A percentile compares a stretch with the other conserved stretches of the same genome.
phyloP scores from a whole-genome alignment of 2,797 vertebrate species.

The Sternarchorhynchus goeldii region DNA sequence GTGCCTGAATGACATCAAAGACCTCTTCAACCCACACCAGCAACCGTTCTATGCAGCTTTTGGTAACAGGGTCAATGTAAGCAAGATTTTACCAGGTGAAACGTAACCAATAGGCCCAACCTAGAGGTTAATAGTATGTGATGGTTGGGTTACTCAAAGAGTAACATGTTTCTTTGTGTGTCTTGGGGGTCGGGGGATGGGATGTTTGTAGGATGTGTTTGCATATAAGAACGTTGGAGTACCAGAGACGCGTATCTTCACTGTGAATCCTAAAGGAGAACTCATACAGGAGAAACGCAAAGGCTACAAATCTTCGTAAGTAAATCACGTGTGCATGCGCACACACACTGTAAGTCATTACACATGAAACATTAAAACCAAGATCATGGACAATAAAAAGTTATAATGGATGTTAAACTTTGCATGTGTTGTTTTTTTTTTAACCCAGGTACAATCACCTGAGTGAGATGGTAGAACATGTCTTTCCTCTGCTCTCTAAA shows the following conservation, averaged over 20 bases:
- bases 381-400: background rate
- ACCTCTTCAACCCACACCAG: slow-evolving; percentile 78
- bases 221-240: slow-evolving; percentile 90
- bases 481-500: slow-evolving; percentile 82
- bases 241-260: slow-evolving; percentile 85
- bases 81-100: slow-evolving; percentile 43
- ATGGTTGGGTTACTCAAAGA: background rate
- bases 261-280: slow-evolving; percentile 93
- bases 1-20: slow-evolving; percentile 88
- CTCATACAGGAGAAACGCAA: slow-evolving; percentile 86
- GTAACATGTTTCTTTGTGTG: background rate
- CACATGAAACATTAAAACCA: background rate
- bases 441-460: slow-evolving; percentile 82
- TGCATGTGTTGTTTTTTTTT: slow-evolving; percentile 22
- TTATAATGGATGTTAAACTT: background rate
- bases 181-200: slow-evolving; percentile 6
- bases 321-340: background rate
- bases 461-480: slow-evolving; percentile 85
- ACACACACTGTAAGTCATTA: too few species aligned
- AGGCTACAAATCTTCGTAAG: slow-evolving; percentile 92
- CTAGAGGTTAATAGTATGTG: background rate
- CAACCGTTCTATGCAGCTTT: slow-evolving; percentile 91
- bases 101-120: background rate
- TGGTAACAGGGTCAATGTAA: slow-evolving; percentile 91
- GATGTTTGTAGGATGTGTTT: slow-evolving; percentile 80